Conservation (phyloP, 2,888 invertebrate species). For the Trachelus troglodyta region DNA sequence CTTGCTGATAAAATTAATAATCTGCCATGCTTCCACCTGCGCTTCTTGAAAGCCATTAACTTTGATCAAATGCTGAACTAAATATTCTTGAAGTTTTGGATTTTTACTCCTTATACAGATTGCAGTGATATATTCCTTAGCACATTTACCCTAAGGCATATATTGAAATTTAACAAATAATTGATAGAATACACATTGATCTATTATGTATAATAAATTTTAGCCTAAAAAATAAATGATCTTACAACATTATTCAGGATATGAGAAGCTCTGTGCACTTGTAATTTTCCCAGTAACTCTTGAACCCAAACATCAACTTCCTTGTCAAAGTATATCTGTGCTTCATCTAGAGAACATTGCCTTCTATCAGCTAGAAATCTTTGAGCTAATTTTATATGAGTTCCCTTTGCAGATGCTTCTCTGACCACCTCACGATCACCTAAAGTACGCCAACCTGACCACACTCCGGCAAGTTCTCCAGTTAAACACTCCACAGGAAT, state of each 20-base stretch:
- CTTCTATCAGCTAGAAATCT: conserved; percentile 71
- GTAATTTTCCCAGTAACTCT: conserved; percentile 72
- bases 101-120: conserved; percentile 72
- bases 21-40: conserved; percentile 63
- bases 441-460: conserved; percentile 75
- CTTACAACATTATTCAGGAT: conserved; percentile 72
- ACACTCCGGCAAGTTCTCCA: conserved; percentile 72
- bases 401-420: conserved; percentile 77
- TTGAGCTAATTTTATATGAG: conserved; percentile 72
- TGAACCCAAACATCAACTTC: conserved; percentile 75
- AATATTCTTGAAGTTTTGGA: conserved; percentile 73
- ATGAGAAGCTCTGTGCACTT: conserved; percentile 75
- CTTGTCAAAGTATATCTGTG: conserved; percentile 60
- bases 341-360: conserved; percentile 68
- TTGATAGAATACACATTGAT: neutral
- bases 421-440: conserved; percentile 75
- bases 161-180: too few relatives aligned
- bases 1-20: conserved; percentile 59
- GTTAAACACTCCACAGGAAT: conserved; percentile 71
- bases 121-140: conserved; percentile 70
- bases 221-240: conserved; percentile 12
- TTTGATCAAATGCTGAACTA: conserved; percentile 75
- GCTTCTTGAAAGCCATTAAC: conserved; percentile 60
- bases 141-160: conserved; percentile 67
- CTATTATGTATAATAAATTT: neutral